Conservation (phyloP, 2,113 vertebrate genomes). For the Cyprinodon variegatus region DNA sequence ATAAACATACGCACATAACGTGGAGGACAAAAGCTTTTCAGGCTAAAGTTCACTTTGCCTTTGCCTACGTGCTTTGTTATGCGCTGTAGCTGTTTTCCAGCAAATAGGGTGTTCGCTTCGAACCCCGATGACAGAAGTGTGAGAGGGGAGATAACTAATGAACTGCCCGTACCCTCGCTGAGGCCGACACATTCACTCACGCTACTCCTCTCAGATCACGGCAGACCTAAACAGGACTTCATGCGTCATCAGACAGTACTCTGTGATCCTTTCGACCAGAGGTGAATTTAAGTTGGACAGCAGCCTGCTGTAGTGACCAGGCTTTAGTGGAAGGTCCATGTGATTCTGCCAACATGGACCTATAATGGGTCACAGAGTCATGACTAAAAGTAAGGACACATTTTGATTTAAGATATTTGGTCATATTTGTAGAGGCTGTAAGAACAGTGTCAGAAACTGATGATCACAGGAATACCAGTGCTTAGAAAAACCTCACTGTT, state of each 20-base stretch:
- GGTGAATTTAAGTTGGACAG: background rate
- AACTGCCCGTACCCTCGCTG: background rate
- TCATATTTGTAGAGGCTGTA: background rate
- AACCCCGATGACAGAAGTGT: conserved; percentile 17
- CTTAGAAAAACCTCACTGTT: too few relatives aligned
- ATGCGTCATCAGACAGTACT: conserved; percentile 28
- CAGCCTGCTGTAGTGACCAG: conserved; percentile 9
- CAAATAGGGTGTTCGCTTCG: conserved; percentile 16
- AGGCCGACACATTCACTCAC: conserved; percentile 7
- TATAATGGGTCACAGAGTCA: background rate
- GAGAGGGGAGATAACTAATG: conserved; percentile 4
- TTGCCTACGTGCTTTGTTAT: conserved; percentile 46
- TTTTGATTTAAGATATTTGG: background rate
- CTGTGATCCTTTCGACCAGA: conserved; percentile 33
- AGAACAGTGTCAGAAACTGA: too few relatives aligned
- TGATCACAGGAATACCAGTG: too few relatives aligned
- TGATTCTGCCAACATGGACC: background rate
- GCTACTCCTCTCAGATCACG: conserved; percentile 8
- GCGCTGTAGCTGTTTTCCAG: conserved; percentile 45
- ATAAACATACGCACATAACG: conserved; percentile 38
- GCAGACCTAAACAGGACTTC: conserved; percentile 21
- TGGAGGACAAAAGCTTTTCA: conserved; percentile 58
- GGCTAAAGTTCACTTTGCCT: conserved; percentile 72
- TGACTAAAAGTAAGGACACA: background rate
- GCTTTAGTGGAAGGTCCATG: background rate